Percentiles rank a stretch among this genome's conserved stretches.
phyloP scores from a whole-genome alignment of 1,140 invertebrate species.

The Matsumurasca onukii region DNA sequence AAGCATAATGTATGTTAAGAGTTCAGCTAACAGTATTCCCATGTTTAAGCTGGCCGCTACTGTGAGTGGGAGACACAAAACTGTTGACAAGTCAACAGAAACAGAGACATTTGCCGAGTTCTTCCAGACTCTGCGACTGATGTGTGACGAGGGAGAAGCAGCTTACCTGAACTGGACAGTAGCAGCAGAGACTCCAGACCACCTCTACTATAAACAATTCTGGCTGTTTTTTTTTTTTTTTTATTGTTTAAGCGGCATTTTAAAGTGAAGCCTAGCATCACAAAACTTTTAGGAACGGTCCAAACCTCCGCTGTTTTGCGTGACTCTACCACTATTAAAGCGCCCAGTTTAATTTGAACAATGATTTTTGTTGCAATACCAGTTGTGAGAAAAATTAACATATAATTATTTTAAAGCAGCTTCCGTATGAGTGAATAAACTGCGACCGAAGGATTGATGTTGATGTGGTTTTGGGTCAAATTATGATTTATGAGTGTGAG shows the following conservation, averaged over 20 bases:
- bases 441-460: no score
- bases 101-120: constrained; percentile 74
- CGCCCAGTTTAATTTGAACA: not conserved
- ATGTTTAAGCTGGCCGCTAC: constrained; percentile 59
- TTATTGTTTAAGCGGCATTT: not conserved
- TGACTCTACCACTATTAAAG: not conserved
- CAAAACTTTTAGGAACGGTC: no score
- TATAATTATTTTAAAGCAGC: no score
- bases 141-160: constrained; percentile 72
- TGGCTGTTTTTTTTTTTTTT: not conserved
- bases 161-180: constrained; percentile 80
- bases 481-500: no score
- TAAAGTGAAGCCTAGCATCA: no score
- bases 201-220: constrained; percentile 88
- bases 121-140: constrained; percentile 68
- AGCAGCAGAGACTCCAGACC: constrained; percentile 72
- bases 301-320: not conserved
- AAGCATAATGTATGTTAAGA: no score
- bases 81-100: constrained; percentile 61
- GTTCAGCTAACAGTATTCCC: not conserved
- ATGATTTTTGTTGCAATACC: not conserved
- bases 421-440: no score
- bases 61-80: constrained; percentile 78
- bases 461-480: no score
- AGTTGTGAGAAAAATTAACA: not conserved